Base-by-base conservation (phyloP, 2,113 vertebrate genomes). In the Herpetotheres cachinnans region DNA sequence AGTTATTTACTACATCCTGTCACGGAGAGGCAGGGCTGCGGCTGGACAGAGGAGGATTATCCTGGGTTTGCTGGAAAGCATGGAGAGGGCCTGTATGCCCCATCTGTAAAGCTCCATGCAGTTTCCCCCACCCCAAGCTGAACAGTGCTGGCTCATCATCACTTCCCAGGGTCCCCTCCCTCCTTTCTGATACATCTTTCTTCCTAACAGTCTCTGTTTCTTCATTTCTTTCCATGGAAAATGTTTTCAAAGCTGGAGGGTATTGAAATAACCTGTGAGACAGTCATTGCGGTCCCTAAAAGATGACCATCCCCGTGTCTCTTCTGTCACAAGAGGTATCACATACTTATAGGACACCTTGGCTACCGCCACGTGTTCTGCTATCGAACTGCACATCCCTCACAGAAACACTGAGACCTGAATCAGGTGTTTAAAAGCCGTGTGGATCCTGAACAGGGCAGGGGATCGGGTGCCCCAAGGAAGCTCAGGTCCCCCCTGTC, bases 1-100 rank as follows among this genome's bases (percentile, higher is more conserved):
- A 59, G 18, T 44, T 61, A 69, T 40, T 93, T 44, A 58, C 17
- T 29, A 13, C 14, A 62, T 13, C 36, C 38, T 63, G 25, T 40
- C 66, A 26, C 16, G 6, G 67, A 65, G 47, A 58, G 15, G 21
- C 26, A 55, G 36, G 21, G 34, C 40, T 4, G 3, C 4, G 19
- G n/a, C 19, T n/a, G 30, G 40, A 34, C 24, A 16, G 3, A 36
- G 55, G 40, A 65, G 25, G 11, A 13, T 67, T 42, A 36, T 50
- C 44, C 36, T 26, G 20, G 18, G 22, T 38, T 81, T 67, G 50
- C 42, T 46, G 52, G 59, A 34, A 80, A 56, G 36, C 40, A 21
- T 5, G 26, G 19, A 42, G 17, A 55, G n/a, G 8, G 7, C 3
- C 1, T 3, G 2, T 24, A 26, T 12, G 5, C 16, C 32, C 24